Base-by-base conservation (phyloP, 2,888 invertebrate species). In the Amblyteles armatorius region DNA sequence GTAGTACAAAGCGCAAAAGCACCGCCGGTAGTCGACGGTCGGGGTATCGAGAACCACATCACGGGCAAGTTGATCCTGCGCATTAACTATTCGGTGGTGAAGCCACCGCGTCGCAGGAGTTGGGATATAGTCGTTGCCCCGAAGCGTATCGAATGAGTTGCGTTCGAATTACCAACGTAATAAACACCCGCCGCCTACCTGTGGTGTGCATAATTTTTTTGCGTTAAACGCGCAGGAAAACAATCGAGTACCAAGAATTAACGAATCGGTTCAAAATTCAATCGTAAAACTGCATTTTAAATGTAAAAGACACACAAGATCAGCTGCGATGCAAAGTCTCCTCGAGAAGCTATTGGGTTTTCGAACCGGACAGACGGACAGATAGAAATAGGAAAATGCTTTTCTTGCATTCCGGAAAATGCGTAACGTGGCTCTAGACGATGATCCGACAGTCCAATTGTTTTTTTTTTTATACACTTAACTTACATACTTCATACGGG, bases 31-130 rank as follows among this genome's bases (percentile, higher is more conserved):
- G 29, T 22, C 60, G 26, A n/a, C 44, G 57, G 26, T 22, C 40
- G 60, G n/a, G 22, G 11, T 26, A n/a, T 65, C 60, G 79, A 72
- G 79, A 72, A 71, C 60, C 79, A 29, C 63, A 72, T 67, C 44
- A 57, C 40, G 71, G 50, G 72, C 74, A 85, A 85, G 85, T 85
- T 82, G 79, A 82, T 82, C 82, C 76, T 79, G 72, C 82, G 72
- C 79, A 82, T 85, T 85, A 85, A 85, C 79, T 57, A 82, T 82
- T 79, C 85, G 79, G 74, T 33, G 40, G 67, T 40, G 36, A 50
- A 52, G 50, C 50, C 26, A 22, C 69, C 26, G 13, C 69, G 26
- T 16, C 16, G 33, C 26, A 29, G 33, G 50, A 71, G 50, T 29
- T 7, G 29, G n/a, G 33, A 63, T 63, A 55, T 19, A 63, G 48